Conservation (phyloP, 2,888 invertebrate genomes). For the Heliconius aoede region DNA sequence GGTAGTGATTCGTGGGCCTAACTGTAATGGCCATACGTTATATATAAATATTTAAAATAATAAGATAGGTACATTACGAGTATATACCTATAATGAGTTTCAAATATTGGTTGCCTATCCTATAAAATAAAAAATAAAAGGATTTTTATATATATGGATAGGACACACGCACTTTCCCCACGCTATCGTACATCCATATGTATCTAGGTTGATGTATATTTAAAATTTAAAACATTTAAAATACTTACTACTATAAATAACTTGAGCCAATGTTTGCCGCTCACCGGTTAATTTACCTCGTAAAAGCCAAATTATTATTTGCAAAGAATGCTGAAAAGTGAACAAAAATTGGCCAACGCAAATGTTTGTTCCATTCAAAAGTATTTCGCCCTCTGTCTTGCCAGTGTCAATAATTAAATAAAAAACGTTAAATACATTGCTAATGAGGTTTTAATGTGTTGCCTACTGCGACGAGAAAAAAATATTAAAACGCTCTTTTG, state of each 20-base stretch:
- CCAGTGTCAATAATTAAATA: slow-evolving; percentile 34
- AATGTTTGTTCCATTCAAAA: slow-evolving; percentile 39
- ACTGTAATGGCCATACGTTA: slow-evolving; percentile 46
- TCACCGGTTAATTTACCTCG: slow-evolving; percentile 48
- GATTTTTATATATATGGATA: too few relatives aligned
- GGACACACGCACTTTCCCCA: too few relatives aligned
- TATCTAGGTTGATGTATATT: not conserved
- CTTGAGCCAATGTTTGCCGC: slow-evolving; percentile 49
- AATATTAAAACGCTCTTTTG: slow-evolving; percentile 25
- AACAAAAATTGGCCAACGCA: slow-evolving; percentile 28
- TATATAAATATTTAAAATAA: slow-evolving; percentile 16
- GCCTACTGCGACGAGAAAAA: slow-evolving; percentile 41
- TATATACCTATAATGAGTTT: not conserved
- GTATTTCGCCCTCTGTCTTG: slow-evolving; percentile 35
- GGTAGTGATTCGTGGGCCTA: slow-evolving; percentile 49
- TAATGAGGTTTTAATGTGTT: slow-evolving; percentile 53
- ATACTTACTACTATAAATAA: slow-evolving; percentile 16
- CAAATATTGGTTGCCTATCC: too few relatives aligned
- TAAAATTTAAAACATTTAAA: not conserved
- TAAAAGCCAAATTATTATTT: slow-evolving; percentile 50
- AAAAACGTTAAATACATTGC: slow-evolving; percentile 45
- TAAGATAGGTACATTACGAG: not conserved
- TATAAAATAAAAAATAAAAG: too few relatives aligned
- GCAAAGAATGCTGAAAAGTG: slow-evolving; percentile 45
- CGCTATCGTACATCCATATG: too few relatives aligned